Conservation (phyloP, 2,888 invertebrate genomes). For the Corbicula japonica region DNA sequence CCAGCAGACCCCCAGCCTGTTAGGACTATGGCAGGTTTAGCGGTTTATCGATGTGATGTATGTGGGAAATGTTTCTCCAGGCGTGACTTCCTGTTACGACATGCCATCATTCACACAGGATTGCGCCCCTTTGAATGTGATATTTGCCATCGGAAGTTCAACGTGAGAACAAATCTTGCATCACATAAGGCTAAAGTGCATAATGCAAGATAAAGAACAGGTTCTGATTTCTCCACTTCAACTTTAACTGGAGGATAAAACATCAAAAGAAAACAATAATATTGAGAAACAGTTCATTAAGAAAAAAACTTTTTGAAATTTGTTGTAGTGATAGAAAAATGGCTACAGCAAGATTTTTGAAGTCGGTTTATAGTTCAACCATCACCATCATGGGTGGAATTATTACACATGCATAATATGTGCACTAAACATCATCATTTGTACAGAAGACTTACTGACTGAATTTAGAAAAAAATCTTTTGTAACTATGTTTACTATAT, state of each 20-base stretch:
- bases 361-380: neutral
- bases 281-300: neutral
- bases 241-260: no score
- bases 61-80: conserved; percentile 22
- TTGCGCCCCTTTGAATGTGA: conserved; percentile 26
- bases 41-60: conserved; percentile 13
- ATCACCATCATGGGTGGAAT: no score
- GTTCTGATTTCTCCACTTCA: no score
- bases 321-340: neutral
- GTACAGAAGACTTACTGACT: no score
- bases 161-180: conserved; percentile 21
- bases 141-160: conserved; percentile 26
- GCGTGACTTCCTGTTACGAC: conserved; percentile 14
- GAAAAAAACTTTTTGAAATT: neutral
- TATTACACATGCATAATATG: no score
- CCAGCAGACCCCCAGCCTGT: conserved; percentile 3
- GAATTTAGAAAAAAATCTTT: no score
- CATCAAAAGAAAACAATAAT: no score
- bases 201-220: neutral
- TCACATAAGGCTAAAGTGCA: conserved; percentile 9
- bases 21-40: conserved; percentile 9
- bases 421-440: no score
- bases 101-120: conserved; percentile 27
- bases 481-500: no score
- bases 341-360: neutral